Percentiles rank a stretch among this genome's conserved stretches.
phyloP scores from a whole-genome alignment of 2,888 invertebrate genomes.

The Volucella inanis region DNA sequence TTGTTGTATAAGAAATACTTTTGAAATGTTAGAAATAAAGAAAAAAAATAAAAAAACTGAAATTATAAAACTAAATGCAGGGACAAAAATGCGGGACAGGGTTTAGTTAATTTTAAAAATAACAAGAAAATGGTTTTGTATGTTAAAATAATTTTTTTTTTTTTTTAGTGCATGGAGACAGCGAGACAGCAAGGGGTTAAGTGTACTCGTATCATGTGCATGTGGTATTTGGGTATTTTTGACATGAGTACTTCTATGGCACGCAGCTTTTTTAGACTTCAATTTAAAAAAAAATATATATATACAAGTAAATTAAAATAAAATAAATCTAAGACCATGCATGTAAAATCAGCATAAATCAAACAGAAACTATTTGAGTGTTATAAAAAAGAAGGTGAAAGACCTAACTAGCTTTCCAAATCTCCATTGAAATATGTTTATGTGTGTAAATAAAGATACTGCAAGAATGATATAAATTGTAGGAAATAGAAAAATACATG shows the following conservation, averaged over 20 bases:
- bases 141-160: conserved; percentile 6
- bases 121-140: neutral
- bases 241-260: conserved; percentile 27
- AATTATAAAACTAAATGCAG: conserved; percentile 42
- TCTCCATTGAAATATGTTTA: no score
- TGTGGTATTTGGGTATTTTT: conserved; percentile 34
- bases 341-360: neutral
- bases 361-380: no score
- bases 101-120: neutral
- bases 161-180: conserved; percentile 34
- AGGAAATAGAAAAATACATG: no score
- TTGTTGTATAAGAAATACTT: conserved; percentile 28
- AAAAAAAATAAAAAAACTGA: conserved; percentile 24
- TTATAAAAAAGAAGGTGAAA: no score
- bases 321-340: neutral
- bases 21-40: conserved; percentile 19
- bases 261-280: neutral
- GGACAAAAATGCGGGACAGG: conserved; percentile 43
- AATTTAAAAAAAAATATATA: neutral
- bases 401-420: no score
- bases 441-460: no score
- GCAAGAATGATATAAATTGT: no score
- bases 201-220: conserved; percentile 60
- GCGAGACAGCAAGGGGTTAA: conserved; percentile 29
- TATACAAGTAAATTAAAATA: neutral